These are phyloP conservation scores for Notothenia rossii DNA, from an alignment of 2,113 vertebrate genomes.

Conservation along the genomic window DNA sequence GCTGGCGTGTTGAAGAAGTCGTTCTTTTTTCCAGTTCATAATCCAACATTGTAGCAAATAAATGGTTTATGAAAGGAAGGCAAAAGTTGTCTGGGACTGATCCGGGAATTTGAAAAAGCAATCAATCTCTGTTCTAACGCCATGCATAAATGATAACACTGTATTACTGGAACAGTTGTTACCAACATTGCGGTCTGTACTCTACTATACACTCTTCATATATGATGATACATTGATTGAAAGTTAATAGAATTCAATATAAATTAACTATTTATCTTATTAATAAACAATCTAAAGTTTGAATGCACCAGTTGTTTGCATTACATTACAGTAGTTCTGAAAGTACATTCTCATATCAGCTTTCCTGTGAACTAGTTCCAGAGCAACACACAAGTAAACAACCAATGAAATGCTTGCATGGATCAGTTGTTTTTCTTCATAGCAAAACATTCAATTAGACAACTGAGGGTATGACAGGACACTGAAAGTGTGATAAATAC, in stretches of 20 bases:
- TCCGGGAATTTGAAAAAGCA: background rate
- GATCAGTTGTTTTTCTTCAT: background rate
- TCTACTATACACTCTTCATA: background rate
- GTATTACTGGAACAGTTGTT: background rate
- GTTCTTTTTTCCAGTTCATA: background rate
- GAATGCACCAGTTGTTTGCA: background rate
- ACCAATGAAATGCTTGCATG: background rate
- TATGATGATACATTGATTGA: background rate
- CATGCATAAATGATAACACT: background rate
- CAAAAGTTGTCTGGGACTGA: background rate
- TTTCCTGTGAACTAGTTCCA: constrained; percentile 41
- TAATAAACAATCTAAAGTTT: background rate
- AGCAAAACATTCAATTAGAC: background rate
- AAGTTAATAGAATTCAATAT: background rate
- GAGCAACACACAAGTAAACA: constrained; percentile 58
- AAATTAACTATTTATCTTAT: constrained; percentile 5
- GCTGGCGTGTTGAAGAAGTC: background rate
- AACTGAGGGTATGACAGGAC: background rate
- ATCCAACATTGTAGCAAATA: background rate
- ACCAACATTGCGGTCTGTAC: background rate
- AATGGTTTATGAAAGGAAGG: background rate
- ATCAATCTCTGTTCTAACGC: no score
- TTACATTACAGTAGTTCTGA: constrained; percentile 13
- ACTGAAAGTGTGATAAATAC: constrained; percentile 8
- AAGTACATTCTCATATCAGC: constrained; percentile 24